These are phyloP conservation scores for Propithecus deckenii DNA, from an alignment of 2,797 vertebrate species.

Conservation along the genomic window DNA sequence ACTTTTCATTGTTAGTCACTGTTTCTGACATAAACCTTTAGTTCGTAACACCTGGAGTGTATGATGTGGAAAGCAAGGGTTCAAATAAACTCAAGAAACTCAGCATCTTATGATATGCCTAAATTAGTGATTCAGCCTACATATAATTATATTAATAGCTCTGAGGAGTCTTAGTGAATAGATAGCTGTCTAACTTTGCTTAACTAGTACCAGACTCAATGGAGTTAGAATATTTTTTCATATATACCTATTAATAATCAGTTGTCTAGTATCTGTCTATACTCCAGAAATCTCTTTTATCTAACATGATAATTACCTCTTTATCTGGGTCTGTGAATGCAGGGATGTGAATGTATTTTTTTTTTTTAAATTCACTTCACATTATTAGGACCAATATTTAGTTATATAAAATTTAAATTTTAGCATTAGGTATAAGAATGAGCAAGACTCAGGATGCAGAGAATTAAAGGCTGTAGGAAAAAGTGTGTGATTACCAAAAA, in stretches of 20 bases:
- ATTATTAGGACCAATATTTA: background rate
- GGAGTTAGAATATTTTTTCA: background rate
- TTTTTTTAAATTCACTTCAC: background rate
- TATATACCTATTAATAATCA: background rate
- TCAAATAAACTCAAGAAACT: background rate
- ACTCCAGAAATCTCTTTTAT: background rate
- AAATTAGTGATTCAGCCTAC: background rate
- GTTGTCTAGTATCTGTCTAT: background rate
- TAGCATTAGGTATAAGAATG: background rate
- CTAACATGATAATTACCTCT: background rate
- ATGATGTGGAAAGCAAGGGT: background rate
- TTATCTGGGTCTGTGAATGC: background rate
- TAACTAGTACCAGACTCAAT: background rate
- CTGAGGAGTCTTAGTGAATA: background rate
- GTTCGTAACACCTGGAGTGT: background rate
- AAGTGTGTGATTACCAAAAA: background rate
- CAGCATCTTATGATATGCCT: background rate
- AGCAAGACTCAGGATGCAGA: background rate
- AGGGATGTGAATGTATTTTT: background rate
- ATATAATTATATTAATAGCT: background rate
- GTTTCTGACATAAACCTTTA: background rate
- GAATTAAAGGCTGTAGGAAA: background rate
- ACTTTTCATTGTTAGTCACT: background rate
- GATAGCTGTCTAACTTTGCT: background rate
- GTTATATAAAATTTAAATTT: background rate